These are phyloP conservation scores for Xestia xanthographa DNA, from an alignment of 2,888 invertebrate genomes.

Conservation along the genomic window DNA sequence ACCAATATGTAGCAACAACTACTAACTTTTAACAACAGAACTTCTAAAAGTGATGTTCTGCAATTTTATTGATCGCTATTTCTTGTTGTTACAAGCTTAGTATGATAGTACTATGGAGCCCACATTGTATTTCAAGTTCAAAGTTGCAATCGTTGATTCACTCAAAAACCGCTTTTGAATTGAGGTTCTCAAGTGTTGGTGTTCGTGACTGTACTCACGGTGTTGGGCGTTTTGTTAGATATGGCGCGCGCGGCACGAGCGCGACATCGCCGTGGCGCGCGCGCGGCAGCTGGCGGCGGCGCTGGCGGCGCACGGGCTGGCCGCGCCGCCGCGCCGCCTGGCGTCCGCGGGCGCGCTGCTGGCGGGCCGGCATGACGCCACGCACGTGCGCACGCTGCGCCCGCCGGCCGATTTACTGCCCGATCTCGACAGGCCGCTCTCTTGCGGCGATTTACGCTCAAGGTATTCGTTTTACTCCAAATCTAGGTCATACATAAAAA, in stretches of 20 bases:
- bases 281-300: conserved; percentile 96
- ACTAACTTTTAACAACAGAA: no score
- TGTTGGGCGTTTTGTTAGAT: conserved; percentile 91
- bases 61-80: neutral
- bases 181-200: neutral
- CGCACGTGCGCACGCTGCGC: conserved; percentile 85
- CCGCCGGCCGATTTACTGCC: conserved; percentile 86
- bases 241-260: conserved; percentile 97
- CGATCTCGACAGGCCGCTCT: conserved; percentile 88
- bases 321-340: conserved; percentile 93
- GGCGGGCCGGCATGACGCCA: conserved; percentile 89
- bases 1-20: neutral
- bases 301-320: conserved; percentile 95
- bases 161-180: neutral
- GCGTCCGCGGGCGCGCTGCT: conserved; percentile 92
- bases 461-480: conserved; percentile 72
- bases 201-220: neutral
- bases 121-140: neutral
- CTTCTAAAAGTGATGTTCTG: neutral
- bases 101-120: neutral
- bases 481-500: neutral
- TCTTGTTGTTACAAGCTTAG: neutral
- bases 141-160: neutral
- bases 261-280: conserved; percentile 96
- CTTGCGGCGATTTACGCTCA: conserved; percentile 86